A percentile compares a stretch with the other conserved stretches of the same genome.
Evolutionary conservation across 2,888 invertebrate species (phyloP).

Genomic region (Gisinianus flammeolus): DNA sequence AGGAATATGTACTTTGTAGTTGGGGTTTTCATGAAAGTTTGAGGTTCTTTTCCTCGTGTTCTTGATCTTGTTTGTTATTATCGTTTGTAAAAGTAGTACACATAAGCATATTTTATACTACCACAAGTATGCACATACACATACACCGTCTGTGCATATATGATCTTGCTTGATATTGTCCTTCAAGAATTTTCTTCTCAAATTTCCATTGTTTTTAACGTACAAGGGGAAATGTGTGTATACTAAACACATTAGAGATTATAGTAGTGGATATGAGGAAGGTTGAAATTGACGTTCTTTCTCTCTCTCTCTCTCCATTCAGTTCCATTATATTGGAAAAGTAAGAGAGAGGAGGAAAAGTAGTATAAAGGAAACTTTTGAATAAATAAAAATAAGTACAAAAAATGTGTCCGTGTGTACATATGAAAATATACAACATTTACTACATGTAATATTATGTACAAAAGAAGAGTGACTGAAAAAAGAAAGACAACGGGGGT

Average conservation of each 20-base stretch:
- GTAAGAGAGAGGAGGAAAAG: background rate
- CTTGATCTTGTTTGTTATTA: background rate
- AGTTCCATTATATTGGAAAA: too few species aligned
- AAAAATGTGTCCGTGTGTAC: background rate
- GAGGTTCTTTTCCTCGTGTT: background rate
- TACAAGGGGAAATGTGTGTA: background rate
- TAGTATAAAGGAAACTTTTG: constrained; percentile 1
- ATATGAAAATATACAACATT: background rate
- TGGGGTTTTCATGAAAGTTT: background rate
- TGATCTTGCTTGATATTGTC: background rate
- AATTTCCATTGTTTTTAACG: background rate
- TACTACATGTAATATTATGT: too few species aligned
- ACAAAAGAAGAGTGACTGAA: background rate
- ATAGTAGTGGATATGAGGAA: background rate
- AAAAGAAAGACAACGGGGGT: background rate
- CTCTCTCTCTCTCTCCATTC: background rate
- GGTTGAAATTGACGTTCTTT: background rate
- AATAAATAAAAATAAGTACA: background rate
- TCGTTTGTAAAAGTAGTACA: background rate
- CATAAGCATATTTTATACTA: background rate
- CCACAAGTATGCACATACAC: background rate
- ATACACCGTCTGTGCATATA: background rate
- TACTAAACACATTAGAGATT: background rate
- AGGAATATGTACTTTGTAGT: background rate
- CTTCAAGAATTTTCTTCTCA: too few species aligned